Base-by-base conservation (phyloP, 2,888 invertebrate genomes). In the Phragmatobia fuliginosa region DNA sequence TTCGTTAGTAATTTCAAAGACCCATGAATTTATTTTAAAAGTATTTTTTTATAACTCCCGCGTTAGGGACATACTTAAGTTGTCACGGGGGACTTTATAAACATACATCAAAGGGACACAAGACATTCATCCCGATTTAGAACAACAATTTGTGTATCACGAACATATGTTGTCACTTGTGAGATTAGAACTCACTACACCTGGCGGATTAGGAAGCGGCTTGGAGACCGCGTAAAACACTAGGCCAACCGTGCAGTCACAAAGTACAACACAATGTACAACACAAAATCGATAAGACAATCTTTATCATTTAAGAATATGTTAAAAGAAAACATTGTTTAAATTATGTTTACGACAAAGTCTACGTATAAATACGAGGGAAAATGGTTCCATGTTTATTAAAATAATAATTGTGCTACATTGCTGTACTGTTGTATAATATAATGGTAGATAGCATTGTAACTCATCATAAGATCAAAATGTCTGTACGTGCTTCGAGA, bases 401-500 rank as follows among this genome's bases (percentile, higher is more conserved):
- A 58, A 58, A 31, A 38, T 41, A 63, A 63, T 63, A 63, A 49
- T 49, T 62, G 28, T 25, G 36, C 10, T 52, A 56, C 32, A 63
- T 49, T 49, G 32, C 49, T 49, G 28, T 56, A 49, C 45, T 32
- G 63, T 32, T 31, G 32, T 63, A 49, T 32, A 49, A 49, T 63
- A 49, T 33, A 52, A 52, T 64, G 45, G 33, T 59, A 71, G 68
- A 64, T 25, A 41, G 59, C 59, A 67, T 68, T 68, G 66, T 72
- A 73, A 79, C 64, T 73, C 65, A 67, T 70, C 73, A 78, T 82
- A 72, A 71, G 67, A 67, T 59, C 52, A 59, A 66, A 56, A 66
- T 66, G 36, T 64, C 72, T 60, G 78, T 77, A 85, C 85, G 85
- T 85, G 85, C 77, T 74, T 72, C 65, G 72, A 64, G 71, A 77